phyloP scores from a whole-genome alignment of 2,888 invertebrate species.

The Oxyteleia sp. region DNA sequence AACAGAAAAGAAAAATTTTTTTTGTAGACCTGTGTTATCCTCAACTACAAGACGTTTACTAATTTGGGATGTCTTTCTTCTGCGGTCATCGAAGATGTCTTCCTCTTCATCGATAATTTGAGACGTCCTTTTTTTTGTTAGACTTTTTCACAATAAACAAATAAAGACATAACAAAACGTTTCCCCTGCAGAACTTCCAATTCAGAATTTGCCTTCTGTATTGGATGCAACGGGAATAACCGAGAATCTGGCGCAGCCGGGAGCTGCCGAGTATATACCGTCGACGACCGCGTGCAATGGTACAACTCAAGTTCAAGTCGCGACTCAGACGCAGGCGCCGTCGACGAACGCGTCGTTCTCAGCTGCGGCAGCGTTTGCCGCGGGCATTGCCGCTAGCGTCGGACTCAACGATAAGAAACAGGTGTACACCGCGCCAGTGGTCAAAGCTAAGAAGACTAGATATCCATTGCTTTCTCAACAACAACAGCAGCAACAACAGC shows the following conservation, averaged over 20 bases:
- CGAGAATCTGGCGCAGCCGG: constrained; percentile 78
- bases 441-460: constrained; percentile 87
- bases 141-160: too few species aligned
- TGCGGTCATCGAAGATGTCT: too few species aligned
- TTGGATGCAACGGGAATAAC: constrained; percentile 77
- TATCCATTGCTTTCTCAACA: constrained; percentile 85
- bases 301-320: constrained; percentile 89
- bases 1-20: too few species aligned
- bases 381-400: constrained; percentile 67
- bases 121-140: background rate
- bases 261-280: constrained; percentile 77
- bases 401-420: constrained; percentile 83
- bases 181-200: constrained; percentile 77
- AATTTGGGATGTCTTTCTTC: too few species aligned
- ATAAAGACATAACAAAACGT: too few species aligned
- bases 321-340: constrained; percentile 89
- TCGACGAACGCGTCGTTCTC: constrained; percentile 80
- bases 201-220: constrained; percentile 80
- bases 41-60: too few species aligned
- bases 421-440: constrained; percentile 81
- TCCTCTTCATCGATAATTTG: too few species aligned
- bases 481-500: constrained; percentile 75
- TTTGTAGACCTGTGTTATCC: too few species aligned
- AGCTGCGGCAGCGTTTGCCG: constrained; percentile 76
- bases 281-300: constrained; percentile 79